Conservation (phyloP, 1,140 invertebrate species). For the Maniola jurtina region DNA sequence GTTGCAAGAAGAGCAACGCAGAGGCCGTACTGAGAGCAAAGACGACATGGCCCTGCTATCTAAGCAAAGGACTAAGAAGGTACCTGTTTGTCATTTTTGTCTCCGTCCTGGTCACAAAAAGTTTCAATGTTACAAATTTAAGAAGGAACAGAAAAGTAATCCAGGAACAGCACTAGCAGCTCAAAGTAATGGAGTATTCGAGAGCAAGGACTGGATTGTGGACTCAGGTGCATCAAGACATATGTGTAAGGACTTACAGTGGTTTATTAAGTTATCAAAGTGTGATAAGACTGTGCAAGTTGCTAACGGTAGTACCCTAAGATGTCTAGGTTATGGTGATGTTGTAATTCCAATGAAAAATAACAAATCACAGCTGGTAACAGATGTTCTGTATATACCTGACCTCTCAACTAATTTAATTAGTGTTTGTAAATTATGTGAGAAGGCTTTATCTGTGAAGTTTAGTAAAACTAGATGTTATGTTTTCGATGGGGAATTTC, state of each 20-base stretch:
- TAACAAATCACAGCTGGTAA: too few species aligned
- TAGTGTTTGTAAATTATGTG: conserved; percentile 8
- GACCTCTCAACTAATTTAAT: conserved; percentile 9
- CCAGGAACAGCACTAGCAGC: conserved; percentile 24
- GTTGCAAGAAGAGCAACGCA: too few species aligned
- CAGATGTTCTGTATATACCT: conserved; percentile 6
- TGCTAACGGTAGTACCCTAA: too few species aligned
- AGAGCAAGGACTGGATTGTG: conserved; percentile 19
- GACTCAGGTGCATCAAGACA: conserved; percentile 44
- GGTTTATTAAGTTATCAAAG: conserved; percentile 26
- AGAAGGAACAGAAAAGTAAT: conserved; percentile 28
- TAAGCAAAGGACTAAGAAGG: too few species aligned
- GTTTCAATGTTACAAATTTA: conserved; percentile 27
- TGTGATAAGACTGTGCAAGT: too few species aligned
- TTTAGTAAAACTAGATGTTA: conserved; percentile 8
- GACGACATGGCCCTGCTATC: too few species aligned
- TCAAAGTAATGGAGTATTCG: conserved; percentile 19
- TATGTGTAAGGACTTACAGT: conserved; percentile 34
- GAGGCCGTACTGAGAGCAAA: too few species aligned
- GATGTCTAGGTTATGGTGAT: too few species aligned
- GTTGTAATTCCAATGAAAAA: too few species aligned
- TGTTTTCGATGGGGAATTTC: too few species aligned
- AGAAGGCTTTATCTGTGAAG: conserved; percentile 13
- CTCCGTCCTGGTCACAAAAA: too few species aligned
- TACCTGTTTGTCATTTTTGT: too few species aligned